Evolutionary conservation across 2,113 vertebrate genomes (phyloP).

Genomic region (Hylia prasina): DNA sequence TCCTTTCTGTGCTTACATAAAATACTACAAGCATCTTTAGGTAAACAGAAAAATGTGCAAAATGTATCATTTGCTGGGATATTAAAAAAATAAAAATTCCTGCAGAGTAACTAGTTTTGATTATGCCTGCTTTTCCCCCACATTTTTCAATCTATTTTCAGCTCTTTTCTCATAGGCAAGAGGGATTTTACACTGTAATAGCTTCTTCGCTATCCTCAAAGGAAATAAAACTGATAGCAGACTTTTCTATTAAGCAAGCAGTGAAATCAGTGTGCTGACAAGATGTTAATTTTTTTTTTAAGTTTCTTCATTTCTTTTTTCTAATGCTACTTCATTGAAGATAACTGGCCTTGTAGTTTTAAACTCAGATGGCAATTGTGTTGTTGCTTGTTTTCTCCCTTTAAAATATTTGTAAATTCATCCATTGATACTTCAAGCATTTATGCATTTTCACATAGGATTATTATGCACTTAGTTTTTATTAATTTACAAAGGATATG

Average conservation of each 20-base stretch:
- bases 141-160: slow-evolving; percentile 29
- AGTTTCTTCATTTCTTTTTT: slow-evolving; percentile 27
- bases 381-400: not conserved
- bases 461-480: slow-evolving; percentile 41
- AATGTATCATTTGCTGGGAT: not conserved
- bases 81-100: not conserved
- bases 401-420: slow-evolving; percentile 54
- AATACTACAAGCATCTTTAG: not conserved
- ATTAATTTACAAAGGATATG: slow-evolving; percentile 52
- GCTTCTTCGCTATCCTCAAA: not conserved
- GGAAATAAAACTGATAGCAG: slow-evolving; percentile 34
- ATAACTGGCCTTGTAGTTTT: not conserved
- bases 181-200: slow-evolving; percentile 15
- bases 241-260: slow-evolving; percentile 17
- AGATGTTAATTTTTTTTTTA: not conserved
- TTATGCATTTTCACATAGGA: slow-evolving; percentile 4
- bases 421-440: slow-evolving; percentile 29
- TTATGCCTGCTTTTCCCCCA: not conserved
- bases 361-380: not conserved
- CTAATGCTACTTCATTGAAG: not conserved
- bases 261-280: not conserved
- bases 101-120: not conserved
- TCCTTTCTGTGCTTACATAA: not conserved
- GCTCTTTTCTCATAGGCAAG: not conserved
- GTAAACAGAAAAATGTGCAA: slow-evolving; percentile 28